Evolutionary conservation across 2,113 vertebrate genomes (phyloP).

Genomic region (Phocoena sinus): DNA sequence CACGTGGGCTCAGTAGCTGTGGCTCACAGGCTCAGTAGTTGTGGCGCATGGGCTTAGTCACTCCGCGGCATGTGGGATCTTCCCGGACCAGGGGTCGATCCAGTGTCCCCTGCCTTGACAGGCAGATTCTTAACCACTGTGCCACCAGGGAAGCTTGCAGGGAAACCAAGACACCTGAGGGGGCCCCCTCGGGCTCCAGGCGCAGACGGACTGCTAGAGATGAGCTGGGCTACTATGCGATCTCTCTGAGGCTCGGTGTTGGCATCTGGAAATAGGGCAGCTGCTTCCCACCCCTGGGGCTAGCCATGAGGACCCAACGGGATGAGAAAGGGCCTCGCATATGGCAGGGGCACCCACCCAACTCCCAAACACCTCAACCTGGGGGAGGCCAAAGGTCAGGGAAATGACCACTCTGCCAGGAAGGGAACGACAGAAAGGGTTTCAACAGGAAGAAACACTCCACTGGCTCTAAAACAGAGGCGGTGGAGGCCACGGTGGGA

Average conservation of each 20-base stretch:
- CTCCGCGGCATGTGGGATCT: too few relatives aligned
- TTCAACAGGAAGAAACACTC: not conserved
- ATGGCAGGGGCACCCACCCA: not conserved
- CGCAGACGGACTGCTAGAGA: not conserved
- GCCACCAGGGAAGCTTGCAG: not conserved
- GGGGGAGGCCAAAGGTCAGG: not conserved
- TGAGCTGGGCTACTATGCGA: accelerated
- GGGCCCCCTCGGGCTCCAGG: not conserved
- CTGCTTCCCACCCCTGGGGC: not conserved
- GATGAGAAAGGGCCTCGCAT: not conserved
- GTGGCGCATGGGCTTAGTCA: too few relatives aligned
- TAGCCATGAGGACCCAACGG: not conserved
- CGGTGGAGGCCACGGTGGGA: not conserved
- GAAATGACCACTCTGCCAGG: not conserved
- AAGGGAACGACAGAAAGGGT: not conserved
- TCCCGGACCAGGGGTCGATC: too few relatives aligned
- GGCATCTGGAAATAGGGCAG: not conserved
- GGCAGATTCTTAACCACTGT: too few relatives aligned
- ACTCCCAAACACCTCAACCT: not conserved
- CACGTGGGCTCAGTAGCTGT: too few relatives aligned
- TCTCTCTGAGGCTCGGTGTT: not conserved
- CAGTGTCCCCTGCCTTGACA: too few relatives aligned
- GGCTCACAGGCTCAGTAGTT: too few relatives aligned
- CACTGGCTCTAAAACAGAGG: not conserved
- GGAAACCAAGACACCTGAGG: not conserved